A percentile compares a stretch with the other conserved stretches of the same genome.
These are phyloP conservation scores for Orthosia gothica DNA, from an alignment of 2,888 invertebrate genomes.

Conservation along the genomic window DNA sequence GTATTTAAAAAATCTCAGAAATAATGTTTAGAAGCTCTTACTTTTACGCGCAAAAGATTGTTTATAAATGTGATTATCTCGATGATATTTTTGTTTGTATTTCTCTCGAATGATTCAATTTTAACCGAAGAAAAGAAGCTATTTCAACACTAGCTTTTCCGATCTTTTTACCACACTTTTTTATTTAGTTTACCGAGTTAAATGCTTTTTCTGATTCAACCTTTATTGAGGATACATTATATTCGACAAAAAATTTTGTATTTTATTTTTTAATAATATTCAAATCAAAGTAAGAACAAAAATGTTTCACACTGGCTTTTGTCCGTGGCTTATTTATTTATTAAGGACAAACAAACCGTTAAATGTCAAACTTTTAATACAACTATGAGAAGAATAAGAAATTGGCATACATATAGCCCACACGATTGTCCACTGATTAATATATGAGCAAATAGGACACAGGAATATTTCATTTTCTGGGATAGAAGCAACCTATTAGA, in stretches of 20 bases:
- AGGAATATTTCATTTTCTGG: no score
- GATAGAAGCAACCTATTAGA: no score
- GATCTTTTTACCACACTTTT: not conserved
- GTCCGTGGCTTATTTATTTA: not conserved
- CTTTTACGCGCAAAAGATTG: not conserved
- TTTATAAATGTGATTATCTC: slow-evolving; percentile 18
- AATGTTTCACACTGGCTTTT: not conserved
- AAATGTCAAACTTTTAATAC: no score
- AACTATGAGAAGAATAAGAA: no score
- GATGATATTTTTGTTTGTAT: slow-evolving; percentile 27
- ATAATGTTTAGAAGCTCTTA: not conserved
- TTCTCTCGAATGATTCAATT: slow-evolving; percentile 38
- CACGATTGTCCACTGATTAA: no score
- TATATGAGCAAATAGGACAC: no score
- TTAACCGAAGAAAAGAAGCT: slow-evolving; percentile 10
- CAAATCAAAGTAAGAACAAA: not conserved
- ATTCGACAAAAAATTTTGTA: not conserved
- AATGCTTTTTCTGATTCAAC: not conserved
- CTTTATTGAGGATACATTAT: no score
- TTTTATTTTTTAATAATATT: not conserved
- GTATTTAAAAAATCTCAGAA: no score
- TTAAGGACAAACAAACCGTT: no score
- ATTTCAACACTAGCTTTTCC: not conserved
- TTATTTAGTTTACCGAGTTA: not conserved
- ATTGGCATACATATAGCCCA: no score